phyloP scores from a whole-genome alignment of 2,888 invertebrate species.

The Dromius quadrimaculatus region DNA sequence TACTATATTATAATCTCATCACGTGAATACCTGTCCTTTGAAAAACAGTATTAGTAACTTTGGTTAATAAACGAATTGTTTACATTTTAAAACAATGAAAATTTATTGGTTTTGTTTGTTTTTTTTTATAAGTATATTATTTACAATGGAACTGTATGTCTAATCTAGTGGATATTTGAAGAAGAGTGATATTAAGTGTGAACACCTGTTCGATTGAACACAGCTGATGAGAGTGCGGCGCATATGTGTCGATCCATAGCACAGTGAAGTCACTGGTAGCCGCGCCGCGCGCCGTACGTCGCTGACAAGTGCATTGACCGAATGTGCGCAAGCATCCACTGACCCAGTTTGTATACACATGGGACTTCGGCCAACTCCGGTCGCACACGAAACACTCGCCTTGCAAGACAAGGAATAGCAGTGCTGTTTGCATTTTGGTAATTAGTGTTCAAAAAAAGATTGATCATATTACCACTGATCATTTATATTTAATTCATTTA shows the following conservation, averaged over 20 bases:
- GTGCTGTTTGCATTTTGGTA: constrained; percentile 22
- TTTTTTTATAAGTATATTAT: no score
- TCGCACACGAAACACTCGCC: constrained; percentile 55
- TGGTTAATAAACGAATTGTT: no score
- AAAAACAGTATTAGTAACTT: no score
- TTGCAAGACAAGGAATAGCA: constrained; percentile 42
- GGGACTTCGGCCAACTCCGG: constrained; percentile 61
- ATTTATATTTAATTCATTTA: constrained; percentile 16
- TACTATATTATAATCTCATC: no score
- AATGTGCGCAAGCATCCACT: constrained; percentile 66
- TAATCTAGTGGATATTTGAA: no score
- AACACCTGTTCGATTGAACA: background rate
- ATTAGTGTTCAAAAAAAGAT: constrained; percentile 28
- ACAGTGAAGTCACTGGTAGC: constrained; percentile 18
- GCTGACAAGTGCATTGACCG: constrained; percentile 64
- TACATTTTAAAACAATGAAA: no score
- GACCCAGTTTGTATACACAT: constrained; percentile 67
- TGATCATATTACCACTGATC: background rate
- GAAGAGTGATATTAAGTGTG: no score
- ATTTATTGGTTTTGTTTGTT: no score
- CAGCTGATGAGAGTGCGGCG: constrained; percentile 6
- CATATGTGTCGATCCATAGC: constrained; percentile 20
- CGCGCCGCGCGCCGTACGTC: constrained; percentile 41
- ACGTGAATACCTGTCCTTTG: no score
- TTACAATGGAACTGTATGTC: no score